Percentiles rank a stretch among this genome's conserved stretches.
Conservation (phyloP, 2,113 vertebrate species). For the Dromaius novaehollandiae region DNA sequence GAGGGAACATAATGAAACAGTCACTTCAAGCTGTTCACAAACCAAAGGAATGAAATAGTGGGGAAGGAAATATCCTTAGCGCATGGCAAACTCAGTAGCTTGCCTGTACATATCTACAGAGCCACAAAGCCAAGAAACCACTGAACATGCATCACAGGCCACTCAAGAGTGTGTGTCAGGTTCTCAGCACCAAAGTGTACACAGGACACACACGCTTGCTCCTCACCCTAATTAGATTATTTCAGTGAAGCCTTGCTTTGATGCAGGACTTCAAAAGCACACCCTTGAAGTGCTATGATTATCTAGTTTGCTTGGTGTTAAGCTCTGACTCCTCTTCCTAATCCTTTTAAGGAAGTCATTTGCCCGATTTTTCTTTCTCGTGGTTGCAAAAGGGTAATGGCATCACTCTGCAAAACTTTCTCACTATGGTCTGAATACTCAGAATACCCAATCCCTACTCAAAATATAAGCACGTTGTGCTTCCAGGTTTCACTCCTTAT, state of each 20-base stretch:
- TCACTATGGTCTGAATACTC: neutral
- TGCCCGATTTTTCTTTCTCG: neutral
- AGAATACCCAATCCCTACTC: neutral
- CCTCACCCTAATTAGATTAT: neutral
- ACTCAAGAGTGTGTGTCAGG: neutral
- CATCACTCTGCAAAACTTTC: neutral
- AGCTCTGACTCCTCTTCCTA: neutral
- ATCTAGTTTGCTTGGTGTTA: neutral
- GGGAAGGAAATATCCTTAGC: neutral
- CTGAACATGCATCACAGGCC: neutral
- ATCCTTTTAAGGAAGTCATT: neutral
- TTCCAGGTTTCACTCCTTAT: neutral
- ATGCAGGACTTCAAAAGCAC: neutral
- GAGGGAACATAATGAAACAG: neutral
- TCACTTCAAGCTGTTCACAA: neutral
- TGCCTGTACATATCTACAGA: neutral
- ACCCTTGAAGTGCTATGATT: neutral
- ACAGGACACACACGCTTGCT: neutral
- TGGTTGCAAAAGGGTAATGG: neutral
- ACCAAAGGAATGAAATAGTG: neutral
- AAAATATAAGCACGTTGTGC: neutral
- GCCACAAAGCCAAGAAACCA: neutral
- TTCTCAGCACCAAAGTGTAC: neutral
- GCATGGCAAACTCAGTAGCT: neutral
- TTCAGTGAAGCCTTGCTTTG: neutral